These are phyloP conservation scores for Aplidium turbinatum DNA, from an alignment of 23 tunicate species.

Conservation along the genomic window DNA sequence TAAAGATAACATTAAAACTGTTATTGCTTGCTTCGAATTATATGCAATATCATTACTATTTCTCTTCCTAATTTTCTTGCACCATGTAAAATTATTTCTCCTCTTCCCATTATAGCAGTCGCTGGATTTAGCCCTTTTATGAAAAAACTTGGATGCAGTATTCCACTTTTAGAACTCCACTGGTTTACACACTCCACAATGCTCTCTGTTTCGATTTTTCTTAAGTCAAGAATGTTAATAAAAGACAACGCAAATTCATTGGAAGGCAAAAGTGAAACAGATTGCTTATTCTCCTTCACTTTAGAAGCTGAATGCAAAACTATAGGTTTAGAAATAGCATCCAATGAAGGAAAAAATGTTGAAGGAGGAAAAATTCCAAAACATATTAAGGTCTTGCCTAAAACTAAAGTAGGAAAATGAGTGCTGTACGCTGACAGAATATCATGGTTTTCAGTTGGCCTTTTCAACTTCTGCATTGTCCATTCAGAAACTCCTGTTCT, in stretches of 20 bases:
- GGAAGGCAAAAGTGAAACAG: too few relatives aligned
- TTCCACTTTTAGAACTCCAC: slow-evolving; percentile 4
- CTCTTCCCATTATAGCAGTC: slow-evolving; percentile 45
- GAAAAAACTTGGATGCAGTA: slow-evolving; percentile 19
- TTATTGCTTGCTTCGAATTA: not conserved
- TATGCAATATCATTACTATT: not conserved
- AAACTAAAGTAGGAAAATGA: slow-evolving; percentile 3
- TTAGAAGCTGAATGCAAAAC: not conserved
- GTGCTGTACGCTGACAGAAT: slow-evolving; percentile 1
- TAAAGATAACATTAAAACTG: too few relatives aligned
- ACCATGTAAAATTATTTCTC: slow-evolving; percentile 55
- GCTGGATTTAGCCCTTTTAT: too few relatives aligned
- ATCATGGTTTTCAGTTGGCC: not conserved
- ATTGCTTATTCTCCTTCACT: too few relatives aligned
- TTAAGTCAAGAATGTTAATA: slow-evolving; percentile 48
- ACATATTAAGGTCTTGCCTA: slow-evolving; percentile 22
- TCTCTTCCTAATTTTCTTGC: slow-evolving; percentile 17
- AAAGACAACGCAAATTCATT: too few relatives aligned
- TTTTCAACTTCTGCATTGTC: slow-evolving; percentile 12
- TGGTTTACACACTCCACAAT: slow-evolving; percentile 36
- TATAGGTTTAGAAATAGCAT: not conserved
- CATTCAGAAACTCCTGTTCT: slow-evolving; percentile 26
- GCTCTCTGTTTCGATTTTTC: slow-evolving; percentile 23
- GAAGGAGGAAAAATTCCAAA: slow-evolving; percentile 28
- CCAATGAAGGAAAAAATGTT: not conserved